phyloP scores from a whole-genome alignment of 1,140 invertebrate genomes.

The Choristoneura fumiferana region DNA sequence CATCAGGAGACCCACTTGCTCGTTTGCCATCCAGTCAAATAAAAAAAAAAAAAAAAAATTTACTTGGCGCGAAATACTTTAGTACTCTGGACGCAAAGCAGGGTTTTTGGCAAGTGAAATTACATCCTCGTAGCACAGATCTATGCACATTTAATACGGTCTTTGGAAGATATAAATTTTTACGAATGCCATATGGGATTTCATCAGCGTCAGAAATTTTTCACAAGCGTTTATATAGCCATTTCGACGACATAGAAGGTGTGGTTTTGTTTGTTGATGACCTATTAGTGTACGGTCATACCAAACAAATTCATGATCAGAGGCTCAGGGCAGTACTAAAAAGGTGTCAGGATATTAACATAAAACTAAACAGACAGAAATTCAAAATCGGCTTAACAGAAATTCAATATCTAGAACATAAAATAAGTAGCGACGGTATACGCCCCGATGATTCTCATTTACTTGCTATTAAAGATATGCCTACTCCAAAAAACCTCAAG shows the following conservation, averaged over 20 bases:
- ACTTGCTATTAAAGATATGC: no score
- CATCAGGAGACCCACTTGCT: no score
- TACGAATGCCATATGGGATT: conserved; percentile 16
- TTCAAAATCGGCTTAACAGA: no score
- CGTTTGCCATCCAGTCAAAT: no score
- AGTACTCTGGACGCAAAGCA: conserved; percentile 64
- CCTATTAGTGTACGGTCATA: conserved; percentile 18
- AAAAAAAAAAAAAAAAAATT: no score
- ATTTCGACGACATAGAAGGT: conserved; percentile 21
- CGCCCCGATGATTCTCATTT: no score
- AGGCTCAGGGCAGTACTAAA: conserved; percentile 1
- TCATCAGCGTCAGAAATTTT: conserved; percentile 20
- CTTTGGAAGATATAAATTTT: conserved; percentile 34
- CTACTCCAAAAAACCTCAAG: no score
- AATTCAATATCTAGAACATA: no score
- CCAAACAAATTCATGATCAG: conserved; percentile 20
- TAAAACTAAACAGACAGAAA: no score
- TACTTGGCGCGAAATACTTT: conserved; percentile 58
- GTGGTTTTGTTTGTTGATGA: conserved; percentile 24
- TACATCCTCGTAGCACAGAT: conserved; percentile 42
- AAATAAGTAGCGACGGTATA: no score
- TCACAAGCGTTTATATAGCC: conserved; percentile 3
- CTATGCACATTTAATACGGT: conserved; percentile 61
- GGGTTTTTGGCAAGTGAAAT: conserved; percentile 47
- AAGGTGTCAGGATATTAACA: no score